phyloP scores from a whole-genome alignment of 1,140 invertebrate genomes.

The Latrodectus geometricus region DNA sequence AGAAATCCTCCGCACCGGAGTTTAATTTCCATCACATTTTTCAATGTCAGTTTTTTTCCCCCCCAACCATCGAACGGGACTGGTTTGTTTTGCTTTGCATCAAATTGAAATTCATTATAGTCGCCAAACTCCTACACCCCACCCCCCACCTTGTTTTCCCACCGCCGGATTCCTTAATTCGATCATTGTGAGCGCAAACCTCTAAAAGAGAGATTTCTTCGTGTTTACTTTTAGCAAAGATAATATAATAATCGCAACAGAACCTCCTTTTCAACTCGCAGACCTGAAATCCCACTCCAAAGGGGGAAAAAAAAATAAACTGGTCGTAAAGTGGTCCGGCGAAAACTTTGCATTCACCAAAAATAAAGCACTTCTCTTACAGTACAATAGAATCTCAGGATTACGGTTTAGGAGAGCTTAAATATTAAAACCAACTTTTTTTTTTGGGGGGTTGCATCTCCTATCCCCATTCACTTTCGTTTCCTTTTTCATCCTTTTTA shows the following conservation, averaged over 20 bases:
- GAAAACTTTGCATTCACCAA: conserved; percentile 43
- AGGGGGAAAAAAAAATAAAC: not conserved
- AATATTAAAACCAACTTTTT: conserved; percentile 52
- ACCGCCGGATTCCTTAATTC: conserved; percentile 21
- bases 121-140: too few relatives aligned
- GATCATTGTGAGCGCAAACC: conserved; percentile 17
- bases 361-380: conserved; percentile 30
- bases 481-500: conserved; percentile 41
- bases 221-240: conserved; percentile 55
- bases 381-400: conserved; percentile 25
- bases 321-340: not conserved
- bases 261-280: not conserved
- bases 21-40: conserved; percentile 26
- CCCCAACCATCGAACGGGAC: too few relatives aligned
- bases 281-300: conserved; percentile 17
- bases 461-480: not conserved
- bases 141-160: too few relatives aligned
- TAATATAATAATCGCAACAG: conserved; percentile 56
- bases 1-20: not conserved
- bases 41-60: conserved; percentile 23
- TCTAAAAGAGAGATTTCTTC: not conserved
- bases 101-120: conserved; percentile 46
- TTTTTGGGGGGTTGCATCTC: not conserved
- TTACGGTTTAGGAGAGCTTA: conserved; percentile 26
- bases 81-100: not conserved